Evolutionary conservation across 2,888 invertebrate genomes (phyloP).

Genomic region (Sipha maydis): DNA sequence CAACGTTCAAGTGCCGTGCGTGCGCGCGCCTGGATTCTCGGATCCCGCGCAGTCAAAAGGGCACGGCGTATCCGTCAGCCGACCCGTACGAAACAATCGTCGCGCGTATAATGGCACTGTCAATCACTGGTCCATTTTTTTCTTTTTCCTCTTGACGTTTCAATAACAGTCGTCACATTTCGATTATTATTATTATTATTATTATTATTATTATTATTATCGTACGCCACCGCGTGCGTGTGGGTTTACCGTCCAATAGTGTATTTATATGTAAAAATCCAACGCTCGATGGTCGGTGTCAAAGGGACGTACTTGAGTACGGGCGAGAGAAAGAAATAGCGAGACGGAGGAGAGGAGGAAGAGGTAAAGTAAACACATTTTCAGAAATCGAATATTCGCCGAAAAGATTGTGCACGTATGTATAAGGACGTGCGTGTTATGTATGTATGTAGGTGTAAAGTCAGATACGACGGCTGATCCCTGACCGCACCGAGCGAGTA

Average conservation of each 20-base stretch:
- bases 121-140: constrained; percentile 25
- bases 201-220: not conserved
- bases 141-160: constrained; percentile 48
- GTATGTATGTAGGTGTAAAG: not conserved
- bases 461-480: constrained; percentile 37
- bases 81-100: constrained; percentile 8
- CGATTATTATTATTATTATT: not conserved
- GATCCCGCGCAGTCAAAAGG: not conserved
- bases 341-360: not conserved
- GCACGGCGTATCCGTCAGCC: not conserved
- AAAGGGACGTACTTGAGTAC: not conserved
- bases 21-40: constrained; percentile 4
- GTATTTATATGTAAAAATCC: not conserved
- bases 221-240: not conserved
- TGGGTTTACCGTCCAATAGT: not conserved
- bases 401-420: not conserved
- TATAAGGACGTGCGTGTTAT: not conserved
- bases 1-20: too few relatives aligned
- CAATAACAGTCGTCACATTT: constrained; percentile 47
- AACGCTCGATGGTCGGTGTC: not conserved
- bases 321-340: not conserved
- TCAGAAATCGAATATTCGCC: constrained; percentile 26
- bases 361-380: constrained; percentile 5
- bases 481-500: constrained; percentile 16
- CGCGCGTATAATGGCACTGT: constrained; percentile 35